Percentiles rank a stretch among this genome's conserved stretches.
Conservation (phyloP, 2,888 invertebrate genomes). For the Eupithecia tripunctaria region DNA sequence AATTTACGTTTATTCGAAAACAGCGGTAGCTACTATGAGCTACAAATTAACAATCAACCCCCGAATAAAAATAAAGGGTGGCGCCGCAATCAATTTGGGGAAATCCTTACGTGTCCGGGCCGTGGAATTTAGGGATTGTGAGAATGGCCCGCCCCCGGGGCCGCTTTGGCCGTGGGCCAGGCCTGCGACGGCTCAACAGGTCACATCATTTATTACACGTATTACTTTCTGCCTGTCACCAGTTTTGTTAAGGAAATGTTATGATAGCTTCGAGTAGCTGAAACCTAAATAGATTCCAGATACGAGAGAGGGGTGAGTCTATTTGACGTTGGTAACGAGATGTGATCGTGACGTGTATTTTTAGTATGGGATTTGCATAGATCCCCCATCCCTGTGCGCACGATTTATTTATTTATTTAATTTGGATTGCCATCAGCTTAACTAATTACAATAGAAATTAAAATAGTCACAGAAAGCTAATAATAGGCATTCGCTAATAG, state of each 20-base stretch:
- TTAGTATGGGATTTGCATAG: too few species aligned
- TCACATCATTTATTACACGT: constrained; percentile 42
- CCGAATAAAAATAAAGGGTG: constrained; percentile 39
- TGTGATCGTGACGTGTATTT: too few species aligned
- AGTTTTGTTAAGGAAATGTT: constrained; percentile 3
- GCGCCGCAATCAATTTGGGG: constrained; percentile 31
- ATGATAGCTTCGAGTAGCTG: not conserved
- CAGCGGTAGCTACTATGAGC: constrained; percentile 9
- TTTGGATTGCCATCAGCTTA: too few species aligned
- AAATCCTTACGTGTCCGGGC: constrained; percentile 32
- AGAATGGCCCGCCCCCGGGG: constrained; percentile 37
- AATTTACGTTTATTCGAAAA: constrained; percentile 19
- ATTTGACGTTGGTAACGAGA: too few species aligned
- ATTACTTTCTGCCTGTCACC: constrained; percentile 1
- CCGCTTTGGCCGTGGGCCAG: constrained; percentile 55
- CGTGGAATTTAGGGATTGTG: constrained; percentile 32
- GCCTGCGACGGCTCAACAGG: constrained; percentile 54
- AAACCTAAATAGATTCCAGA: not conserved
- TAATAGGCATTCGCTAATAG: too few species aligned
- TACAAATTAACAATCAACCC: constrained; percentile 34
- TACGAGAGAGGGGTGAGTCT: too few species aligned
- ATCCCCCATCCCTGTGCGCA: too few species aligned
- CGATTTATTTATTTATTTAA: too few species aligned
- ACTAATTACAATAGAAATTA: too few species aligned
- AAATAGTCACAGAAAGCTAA: too few species aligned